Conservation (phyloP, 1,140 invertebrate genomes). For the Polypedilum pembai region DNA sequence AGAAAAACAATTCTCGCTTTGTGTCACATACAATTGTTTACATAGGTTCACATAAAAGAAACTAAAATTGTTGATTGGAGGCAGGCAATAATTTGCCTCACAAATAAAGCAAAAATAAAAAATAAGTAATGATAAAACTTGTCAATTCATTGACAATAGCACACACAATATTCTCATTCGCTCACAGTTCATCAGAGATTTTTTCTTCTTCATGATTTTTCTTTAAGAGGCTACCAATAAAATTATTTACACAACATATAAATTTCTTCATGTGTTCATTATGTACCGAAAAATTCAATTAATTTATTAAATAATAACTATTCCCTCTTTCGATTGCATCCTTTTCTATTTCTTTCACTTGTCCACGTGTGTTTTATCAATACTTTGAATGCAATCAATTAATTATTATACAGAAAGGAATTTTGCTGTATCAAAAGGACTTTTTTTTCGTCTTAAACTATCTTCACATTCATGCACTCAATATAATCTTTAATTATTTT, state of each 20-base stretch:
- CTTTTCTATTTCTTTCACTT: neutral
- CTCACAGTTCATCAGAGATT: constrained; percentile 22
- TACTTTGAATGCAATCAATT: neutral
- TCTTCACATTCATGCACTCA: neutral
- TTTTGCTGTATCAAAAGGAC: neutral
- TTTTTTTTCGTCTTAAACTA: neutral
- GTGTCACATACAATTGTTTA: neutral
- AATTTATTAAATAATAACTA: constrained; percentile 2
- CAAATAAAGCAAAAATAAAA: constrained; percentile 13
- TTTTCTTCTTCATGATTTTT: neutral
- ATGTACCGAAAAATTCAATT: neutral
- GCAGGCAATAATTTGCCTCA: neutral
- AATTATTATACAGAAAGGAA: neutral
- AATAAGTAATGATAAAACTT: neutral
- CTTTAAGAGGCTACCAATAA: constrained; percentile 10
- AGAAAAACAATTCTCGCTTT: neutral
- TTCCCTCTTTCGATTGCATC: neutral
- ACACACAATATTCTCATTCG: neutral
- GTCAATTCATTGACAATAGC: constrained; percentile 10
- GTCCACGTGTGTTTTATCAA: neutral
- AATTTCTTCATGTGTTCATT: neutral
- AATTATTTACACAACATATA: constrained; percentile 23
- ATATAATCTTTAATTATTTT: no score
- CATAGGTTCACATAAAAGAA: neutral
- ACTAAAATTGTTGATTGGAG: neutral